A percentile compares a stretch with the other conserved stretches of the same genome.
Evolutionary conservation across 2,888 invertebrate species (phyloP).

Genomic region (Cataglyphis cursor): DNA sequence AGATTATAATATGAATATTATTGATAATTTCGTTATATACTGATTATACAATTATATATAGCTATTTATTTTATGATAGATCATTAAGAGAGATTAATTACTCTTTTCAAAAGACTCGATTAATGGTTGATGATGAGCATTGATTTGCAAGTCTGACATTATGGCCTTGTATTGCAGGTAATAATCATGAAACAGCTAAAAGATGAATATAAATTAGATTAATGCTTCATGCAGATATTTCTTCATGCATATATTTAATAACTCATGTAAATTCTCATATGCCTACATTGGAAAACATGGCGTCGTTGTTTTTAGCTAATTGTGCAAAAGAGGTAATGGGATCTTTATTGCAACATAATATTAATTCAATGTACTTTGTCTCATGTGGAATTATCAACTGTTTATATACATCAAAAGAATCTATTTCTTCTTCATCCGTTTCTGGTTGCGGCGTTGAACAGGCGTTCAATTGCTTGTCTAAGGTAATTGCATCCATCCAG

Average conservation of each 20-base stretch:
- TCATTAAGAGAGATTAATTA: constrained; percentile 75
- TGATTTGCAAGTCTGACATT: constrained; percentile 87
- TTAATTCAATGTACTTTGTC: constrained; percentile 63
- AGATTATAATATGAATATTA: constrained; percentile 13
- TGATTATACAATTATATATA: background rate
- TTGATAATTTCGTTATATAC: background rate
- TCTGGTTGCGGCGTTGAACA: constrained; percentile 49
- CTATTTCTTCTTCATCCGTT: constrained; percentile 47
- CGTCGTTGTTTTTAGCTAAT: constrained; percentile 60
- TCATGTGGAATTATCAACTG: constrained; percentile 60
- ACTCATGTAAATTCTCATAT: constrained; percentile 40
- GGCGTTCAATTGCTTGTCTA: background rate
- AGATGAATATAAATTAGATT: background rate
- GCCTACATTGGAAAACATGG: constrained; percentile 21
- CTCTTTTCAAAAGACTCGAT: constrained; percentile 87
- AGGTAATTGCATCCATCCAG: constrained; percentile 30
- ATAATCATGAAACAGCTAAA: constrained; percentile 4
- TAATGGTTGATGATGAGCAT: constrained; percentile 86
- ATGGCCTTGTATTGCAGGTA: constrained; percentile 87
- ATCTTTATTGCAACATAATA: constrained; percentile 49
- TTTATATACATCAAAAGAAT: constrained; percentile 41
- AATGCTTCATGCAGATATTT: background rate
- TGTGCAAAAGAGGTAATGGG: constrained; percentile 52
- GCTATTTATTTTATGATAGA: background rate
- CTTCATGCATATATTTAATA: background rate